These are phyloP conservation scores for Lindbergichthys nudifrons DNA, from an alignment of 2,797 vertebrate genomes.

Conservation along the genomic window DNA sequence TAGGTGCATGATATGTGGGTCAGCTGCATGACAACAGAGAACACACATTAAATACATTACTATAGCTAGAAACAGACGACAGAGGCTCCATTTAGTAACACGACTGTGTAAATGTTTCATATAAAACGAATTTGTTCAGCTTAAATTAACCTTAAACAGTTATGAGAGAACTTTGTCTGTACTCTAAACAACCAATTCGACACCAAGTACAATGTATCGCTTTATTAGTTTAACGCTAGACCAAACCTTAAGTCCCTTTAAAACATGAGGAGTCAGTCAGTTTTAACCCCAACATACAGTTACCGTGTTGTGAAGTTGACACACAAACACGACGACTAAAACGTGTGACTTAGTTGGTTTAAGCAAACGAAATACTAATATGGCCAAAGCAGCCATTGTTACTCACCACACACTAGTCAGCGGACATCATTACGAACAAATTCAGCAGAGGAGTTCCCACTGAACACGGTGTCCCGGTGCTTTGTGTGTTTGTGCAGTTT, in stretches of 20 bases:
- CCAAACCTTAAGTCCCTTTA: background rate
- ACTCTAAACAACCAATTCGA: background rate
- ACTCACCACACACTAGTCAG: conserved; percentile 2
- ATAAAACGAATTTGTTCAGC: background rate
- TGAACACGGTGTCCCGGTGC: rapidly evolving
- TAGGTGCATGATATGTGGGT: conserved; percentile 38
- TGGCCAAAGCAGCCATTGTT: rapidly evolving
- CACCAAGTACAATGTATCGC: too few relatives aligned
- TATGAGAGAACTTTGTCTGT: background rate
- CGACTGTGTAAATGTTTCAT: background rate
- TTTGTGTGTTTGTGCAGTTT: rapidly evolving
- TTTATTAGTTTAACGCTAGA: background rate
- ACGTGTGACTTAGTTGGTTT: rapidly evolving
- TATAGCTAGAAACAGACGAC: rapidly evolving
- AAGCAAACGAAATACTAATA: rapidly evolving
- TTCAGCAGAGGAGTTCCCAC: rapidly evolving
- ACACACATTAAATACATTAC: background rate
- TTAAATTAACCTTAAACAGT: too few relatives aligned
- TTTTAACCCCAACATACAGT: background rate
- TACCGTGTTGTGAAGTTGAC: background rate
- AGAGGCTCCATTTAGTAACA: background rate
- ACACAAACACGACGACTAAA: background rate
- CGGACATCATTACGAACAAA: background rate
- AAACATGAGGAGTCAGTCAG: background rate
- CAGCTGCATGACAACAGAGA: conserved; percentile 22